Percentiles rank a stretch among this genome's conserved stretches.
These are phyloP conservation scores for Lepilemur ruficaudatus DNA, from an alignment of 2,797 vertebrate species.

Conservation along the genomic window DNA sequence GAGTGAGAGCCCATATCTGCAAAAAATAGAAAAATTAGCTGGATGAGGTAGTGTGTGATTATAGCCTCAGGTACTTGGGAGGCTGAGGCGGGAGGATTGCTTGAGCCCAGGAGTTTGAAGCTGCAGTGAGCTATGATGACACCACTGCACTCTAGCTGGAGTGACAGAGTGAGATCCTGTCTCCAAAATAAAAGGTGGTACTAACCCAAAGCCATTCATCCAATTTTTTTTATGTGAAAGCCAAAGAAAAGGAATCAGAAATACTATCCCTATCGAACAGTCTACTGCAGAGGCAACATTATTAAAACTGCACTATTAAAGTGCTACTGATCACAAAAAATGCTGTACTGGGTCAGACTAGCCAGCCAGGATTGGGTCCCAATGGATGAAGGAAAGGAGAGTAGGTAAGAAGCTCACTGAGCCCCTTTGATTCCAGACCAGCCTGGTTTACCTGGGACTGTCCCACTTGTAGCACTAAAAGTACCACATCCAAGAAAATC, in stretches of 20 bases:
- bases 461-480: background rate
- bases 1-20: too few species aligned
- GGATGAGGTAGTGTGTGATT: too few species aligned
- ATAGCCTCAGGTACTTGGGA: too few species aligned
- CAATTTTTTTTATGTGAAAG: background rate
- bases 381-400: background rate
- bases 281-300: background rate
- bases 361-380: background rate
- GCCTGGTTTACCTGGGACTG: background rate
- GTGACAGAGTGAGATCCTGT: background rate
- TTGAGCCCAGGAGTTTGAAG: background rate
- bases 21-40: too few species aligned
- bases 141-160: background rate
- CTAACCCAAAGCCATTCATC: background rate
- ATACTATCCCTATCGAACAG: background rate
- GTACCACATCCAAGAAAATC: background rate
- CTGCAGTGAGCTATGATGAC: background rate
- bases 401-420: background rate
- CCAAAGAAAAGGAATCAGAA: background rate
- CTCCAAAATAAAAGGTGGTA: background rate
- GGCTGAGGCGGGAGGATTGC: background rate
- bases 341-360: background rate
- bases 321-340: background rate
- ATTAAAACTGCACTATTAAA: background rate
- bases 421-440: too few species aligned